Conservation (phyloP, 1,140 invertebrate species). For the Pantala flavescens region DNA sequence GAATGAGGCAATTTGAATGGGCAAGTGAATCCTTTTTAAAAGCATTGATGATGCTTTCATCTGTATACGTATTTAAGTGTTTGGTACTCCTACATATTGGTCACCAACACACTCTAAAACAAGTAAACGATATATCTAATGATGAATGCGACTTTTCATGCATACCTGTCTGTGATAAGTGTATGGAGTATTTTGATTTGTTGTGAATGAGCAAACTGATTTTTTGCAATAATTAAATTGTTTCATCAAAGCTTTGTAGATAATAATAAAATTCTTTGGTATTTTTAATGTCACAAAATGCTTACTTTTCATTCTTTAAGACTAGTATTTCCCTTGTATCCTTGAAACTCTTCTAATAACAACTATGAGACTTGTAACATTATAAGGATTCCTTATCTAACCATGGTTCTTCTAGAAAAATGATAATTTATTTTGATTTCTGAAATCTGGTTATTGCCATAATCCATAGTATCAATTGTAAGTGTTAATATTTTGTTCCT, state of each 20-base stretch:
- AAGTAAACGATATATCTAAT: neutral
- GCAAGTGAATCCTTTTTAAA: neutral
- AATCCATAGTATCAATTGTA: too few relatives aligned
- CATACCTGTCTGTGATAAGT: slow-evolving; percentile 9
- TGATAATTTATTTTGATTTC: too few relatives aligned
- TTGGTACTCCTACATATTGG: neutral
- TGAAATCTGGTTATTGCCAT: too few relatives aligned
- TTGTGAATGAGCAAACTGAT: slow-evolving; percentile 1
- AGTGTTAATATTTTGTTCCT: too few relatives aligned
- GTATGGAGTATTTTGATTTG: slow-evolving; percentile 6
- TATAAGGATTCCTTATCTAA: too few relatives aligned
- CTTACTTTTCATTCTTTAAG: neutral
- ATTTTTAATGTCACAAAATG: slow-evolving; percentile 8
- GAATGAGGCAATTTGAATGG: neutral
- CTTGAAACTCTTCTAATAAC: too few relatives aligned
- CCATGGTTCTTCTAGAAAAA: too few relatives aligned
- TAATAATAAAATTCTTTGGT: slow-evolving; percentile 8
- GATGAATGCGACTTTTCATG: slow-evolving; percentile 1
- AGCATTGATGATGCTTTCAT: slow-evolving; percentile 5
- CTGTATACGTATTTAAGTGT: slow-evolving; percentile 2
- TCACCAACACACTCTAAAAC: neutral
- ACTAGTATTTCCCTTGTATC: too few relatives aligned
- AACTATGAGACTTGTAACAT: too few relatives aligned
- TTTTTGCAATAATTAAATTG: slow-evolving; percentile 5
- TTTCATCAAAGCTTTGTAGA: neutral